phyloP scores from a whole-genome alignment of 2,113 vertebrate species.

The Campylorhamphus procurvoides region DNA sequence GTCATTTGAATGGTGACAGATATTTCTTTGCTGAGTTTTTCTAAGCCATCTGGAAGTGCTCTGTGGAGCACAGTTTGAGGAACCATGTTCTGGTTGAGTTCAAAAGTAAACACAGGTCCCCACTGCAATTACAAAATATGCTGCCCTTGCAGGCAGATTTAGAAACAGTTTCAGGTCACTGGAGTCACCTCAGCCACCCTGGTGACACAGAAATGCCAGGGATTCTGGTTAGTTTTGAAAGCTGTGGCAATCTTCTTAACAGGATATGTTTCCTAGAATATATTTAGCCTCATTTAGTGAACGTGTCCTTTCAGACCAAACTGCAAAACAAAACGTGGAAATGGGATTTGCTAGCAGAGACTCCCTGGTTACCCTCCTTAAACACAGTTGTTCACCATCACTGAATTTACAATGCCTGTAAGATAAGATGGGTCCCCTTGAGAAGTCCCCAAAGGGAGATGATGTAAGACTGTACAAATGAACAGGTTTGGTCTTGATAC shows the following conservation, averaged over 20 bases:
- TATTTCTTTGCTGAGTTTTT: background rate
- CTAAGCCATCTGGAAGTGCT: conserved; percentile 38
- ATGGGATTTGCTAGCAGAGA: background rate
- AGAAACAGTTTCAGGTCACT: conserved; percentile 21
- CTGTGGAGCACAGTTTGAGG: background rate
- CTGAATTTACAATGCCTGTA: fast-evolving
- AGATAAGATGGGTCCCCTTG: background rate
- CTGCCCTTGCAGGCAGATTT: background rate
- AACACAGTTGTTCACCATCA: background rate
- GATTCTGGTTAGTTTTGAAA: background rate
- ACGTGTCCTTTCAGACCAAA: background rate
- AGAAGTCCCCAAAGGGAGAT: background rate
- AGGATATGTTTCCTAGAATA: background rate
- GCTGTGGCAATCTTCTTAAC: background rate
- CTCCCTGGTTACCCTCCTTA: background rate
- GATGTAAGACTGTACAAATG: background rate
- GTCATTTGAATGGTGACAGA: background rate
- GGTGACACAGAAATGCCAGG: background rate
- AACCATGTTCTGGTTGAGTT: background rate
- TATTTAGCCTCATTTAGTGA: background rate
- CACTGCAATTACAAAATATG: background rate
- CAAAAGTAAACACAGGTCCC: conserved; percentile 19
- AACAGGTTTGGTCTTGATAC: background rate
- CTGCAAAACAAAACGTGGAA: background rate
- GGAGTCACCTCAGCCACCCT: background rate